Conservation (phyloP, 2,113 vertebrate species). For the Sitta europaea region DNA sequence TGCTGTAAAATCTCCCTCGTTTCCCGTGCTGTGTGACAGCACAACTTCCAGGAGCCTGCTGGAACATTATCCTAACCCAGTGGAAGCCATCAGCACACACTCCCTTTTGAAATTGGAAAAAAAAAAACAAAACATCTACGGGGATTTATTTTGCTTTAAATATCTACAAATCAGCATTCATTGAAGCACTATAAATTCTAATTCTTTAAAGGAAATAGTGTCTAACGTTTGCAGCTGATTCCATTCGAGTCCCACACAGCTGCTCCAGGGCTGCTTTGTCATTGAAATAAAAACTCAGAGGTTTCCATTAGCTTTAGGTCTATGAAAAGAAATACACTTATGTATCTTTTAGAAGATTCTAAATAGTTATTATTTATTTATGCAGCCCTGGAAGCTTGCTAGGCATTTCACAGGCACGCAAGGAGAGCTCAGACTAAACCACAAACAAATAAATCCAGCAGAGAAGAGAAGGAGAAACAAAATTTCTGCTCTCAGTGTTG, state of each 20-base stretch:
- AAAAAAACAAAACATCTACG: background rate
- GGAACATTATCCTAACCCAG: background rate
- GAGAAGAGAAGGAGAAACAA: background rate
- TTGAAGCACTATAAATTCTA: conserved; percentile 40
- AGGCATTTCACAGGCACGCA: background rate
- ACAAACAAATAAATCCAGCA: background rate
- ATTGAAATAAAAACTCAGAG: conserved; percentile 48
- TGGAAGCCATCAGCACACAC: conserved; percentile 8
- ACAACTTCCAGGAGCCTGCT: background rate
- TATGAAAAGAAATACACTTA: conserved; percentile 55
- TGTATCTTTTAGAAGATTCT: conserved; percentile 51
- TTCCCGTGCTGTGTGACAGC: background rate
- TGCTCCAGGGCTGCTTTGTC: conserved; percentile 44
- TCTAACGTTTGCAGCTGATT: conserved; percentile 21
- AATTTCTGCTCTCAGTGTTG: background rate
- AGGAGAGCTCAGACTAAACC: background rate
- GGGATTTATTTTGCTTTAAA: conserved; percentile 10
- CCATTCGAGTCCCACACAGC: conserved; percentile 31
- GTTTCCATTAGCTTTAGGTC: conserved; percentile 58
- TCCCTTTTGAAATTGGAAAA: conserved; percentile 26
- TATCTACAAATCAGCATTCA: conserved; percentile 64
- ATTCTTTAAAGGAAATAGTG: conserved; percentile 56
- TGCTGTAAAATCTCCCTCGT: background rate
- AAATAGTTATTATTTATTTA: conserved; percentile 58
- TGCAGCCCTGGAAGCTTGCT: background rate